Conservation (phyloP, 2,888 invertebrate species). For the Stramonita haemastoma region DNA sequence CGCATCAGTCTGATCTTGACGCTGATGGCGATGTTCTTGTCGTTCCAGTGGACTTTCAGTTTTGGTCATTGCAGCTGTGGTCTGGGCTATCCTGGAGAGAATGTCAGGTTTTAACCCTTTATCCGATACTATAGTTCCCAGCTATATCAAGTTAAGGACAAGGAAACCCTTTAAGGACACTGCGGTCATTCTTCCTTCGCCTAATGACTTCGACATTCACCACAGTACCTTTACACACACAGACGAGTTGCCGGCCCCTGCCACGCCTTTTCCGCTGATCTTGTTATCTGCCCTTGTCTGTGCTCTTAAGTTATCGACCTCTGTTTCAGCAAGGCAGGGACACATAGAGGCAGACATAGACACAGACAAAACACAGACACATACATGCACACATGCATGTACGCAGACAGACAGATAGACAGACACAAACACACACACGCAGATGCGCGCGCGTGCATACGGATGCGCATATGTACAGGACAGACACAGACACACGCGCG, state of each 20-base stretch:
- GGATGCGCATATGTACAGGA: background rate
- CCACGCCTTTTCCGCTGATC: slow-evolving; percentile 2
- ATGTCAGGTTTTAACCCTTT: no score
- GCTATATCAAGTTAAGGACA: no score
- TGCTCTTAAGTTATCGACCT: background rate
- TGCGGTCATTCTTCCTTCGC: background rate
- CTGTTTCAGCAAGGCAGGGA: background rate
- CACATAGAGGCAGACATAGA: no score
- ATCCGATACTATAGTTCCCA: no score
- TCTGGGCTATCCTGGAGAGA: no score
- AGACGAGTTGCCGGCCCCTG: background rate
- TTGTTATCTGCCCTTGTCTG: slow-evolving; percentile 20
- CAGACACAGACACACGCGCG: background rate
- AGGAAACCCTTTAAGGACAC: no score
- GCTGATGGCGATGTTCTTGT: no score
- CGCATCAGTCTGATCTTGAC: no score
- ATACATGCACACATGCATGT: background rate
- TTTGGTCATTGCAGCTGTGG: no score
- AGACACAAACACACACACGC: background rate
- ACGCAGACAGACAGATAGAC: background rate
- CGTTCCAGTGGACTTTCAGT: no score
- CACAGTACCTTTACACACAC: background rate
- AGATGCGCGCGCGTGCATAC: background rate
- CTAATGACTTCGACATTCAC: background rate
- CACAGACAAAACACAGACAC: background rate